phyloP scores from a whole-genome alignment of 1,140 invertebrate genomes.

The Geopemphigus sp. region DNA sequence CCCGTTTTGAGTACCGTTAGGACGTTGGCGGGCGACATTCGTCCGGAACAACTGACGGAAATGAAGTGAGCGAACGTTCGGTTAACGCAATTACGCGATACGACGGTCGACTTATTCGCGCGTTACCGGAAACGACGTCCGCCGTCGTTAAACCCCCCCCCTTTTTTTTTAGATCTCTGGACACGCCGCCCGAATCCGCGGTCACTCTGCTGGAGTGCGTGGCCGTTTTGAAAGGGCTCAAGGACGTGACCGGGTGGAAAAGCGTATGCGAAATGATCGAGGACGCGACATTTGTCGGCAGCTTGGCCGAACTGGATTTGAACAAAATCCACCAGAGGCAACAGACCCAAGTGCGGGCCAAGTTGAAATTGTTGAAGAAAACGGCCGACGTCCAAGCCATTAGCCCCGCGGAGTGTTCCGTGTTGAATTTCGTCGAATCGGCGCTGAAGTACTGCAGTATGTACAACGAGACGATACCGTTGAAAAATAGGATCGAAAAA shows the following conservation, averaged over 20 bases:
- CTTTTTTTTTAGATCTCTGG: conserved; percentile 66
- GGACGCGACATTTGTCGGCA: conserved; percentile 77
- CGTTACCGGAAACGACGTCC: too few species aligned
- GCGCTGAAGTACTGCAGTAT: conserved; percentile 82
- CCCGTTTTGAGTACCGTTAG: conserved; percentile 15
- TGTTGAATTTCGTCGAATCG: conserved; percentile 81
- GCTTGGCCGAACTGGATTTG: conserved; percentile 80
- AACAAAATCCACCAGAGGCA: conserved; percentile 75
- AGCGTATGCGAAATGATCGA: conserved; percentile 85
- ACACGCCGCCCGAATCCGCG: conserved; percentile 83
- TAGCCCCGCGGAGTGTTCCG: conserved; percentile 75
- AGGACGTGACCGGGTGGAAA: conserved; percentile 81
- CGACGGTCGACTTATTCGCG: too few species aligned
- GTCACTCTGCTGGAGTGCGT: conserved; percentile 79
- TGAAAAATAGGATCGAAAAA: conserved; percentile 75
- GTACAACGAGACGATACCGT: conserved; percentile 81
- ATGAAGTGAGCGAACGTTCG: conserved; percentile 12
- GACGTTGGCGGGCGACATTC: neutral
- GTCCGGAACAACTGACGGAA: conserved; percentile 3
- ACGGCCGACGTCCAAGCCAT: conserved; percentile 70
- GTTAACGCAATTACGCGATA: too few species aligned
- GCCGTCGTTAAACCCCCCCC: too few species aligned
- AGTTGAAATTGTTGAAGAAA: conserved; percentile 62
- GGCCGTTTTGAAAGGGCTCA: conserved; percentile 74
- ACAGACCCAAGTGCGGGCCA: conserved; percentile 59